Conservation (phyloP, 2,888 invertebrate species). For the Campoletis raptor region DNA sequence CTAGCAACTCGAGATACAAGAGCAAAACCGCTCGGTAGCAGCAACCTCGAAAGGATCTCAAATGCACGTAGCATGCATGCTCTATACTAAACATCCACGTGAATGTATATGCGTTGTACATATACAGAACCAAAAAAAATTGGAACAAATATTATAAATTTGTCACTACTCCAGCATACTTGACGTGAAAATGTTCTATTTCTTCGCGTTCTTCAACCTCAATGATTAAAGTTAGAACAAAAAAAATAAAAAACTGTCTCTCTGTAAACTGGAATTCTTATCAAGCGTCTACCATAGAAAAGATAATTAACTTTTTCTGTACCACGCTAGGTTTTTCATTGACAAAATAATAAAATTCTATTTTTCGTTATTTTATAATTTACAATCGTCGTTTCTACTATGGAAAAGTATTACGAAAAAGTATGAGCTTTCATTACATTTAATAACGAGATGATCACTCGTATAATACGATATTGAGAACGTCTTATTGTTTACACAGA, state of each 20-base stretch:
- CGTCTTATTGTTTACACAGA: neutral
- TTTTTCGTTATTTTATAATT: neutral
- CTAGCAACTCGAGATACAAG: constrained; percentile 34
- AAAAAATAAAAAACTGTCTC: neutral
- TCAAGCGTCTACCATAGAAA: too few species aligned
- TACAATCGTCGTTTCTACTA: neutral
- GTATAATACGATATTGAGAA: neutral
- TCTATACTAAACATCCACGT: neutral
- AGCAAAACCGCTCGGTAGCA: constrained; percentile 41
- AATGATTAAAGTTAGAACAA: neutral
- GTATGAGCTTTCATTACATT: neutral
- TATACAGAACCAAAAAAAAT: neutral
- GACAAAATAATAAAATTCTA: neutral
- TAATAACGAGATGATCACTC: neutral
- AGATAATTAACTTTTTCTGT: neutral
- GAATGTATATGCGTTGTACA: neutral
- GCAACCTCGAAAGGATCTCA: constrained; percentile 44
- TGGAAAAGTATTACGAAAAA: too few species aligned
- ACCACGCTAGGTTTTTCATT: neutral
- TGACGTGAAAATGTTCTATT: neutral
- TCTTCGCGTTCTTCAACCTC: neutral
- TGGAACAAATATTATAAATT: neutral
- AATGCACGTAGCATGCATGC: constrained; percentile 21
- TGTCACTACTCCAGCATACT: neutral
- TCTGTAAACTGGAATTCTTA: neutral